A percentile compares a stretch with the other conserved stretches of the same genome.
Conservation (phyloP, 2,888 invertebrate species). For the Thymelicus lineola region DNA sequence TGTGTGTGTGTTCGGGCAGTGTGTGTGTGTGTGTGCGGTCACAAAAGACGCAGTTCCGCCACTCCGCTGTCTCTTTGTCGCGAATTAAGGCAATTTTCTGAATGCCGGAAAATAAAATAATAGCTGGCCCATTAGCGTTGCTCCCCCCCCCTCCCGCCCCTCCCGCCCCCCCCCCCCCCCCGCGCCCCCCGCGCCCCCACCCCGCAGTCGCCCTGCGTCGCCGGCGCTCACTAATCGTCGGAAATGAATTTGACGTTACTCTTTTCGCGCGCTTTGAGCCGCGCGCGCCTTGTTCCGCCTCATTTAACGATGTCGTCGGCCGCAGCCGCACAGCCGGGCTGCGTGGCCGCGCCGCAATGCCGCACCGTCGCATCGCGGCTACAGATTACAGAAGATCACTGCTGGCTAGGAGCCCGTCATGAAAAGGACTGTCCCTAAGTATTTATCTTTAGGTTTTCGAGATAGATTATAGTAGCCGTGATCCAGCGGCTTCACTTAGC, state of each 20-base stretch:
- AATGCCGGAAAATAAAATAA: constrained; percentile 80
- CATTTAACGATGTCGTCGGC: constrained; percentile 48
- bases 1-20: not conserved
- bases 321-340: constrained; percentile 41
- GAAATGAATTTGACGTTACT: constrained; percentile 61
- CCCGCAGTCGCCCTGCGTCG: constrained; percentile 52
- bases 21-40: constrained; percentile 5
- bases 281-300: constrained; percentile 53
- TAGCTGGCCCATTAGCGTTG: constrained; percentile 68
- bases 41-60: constrained; percentile 53
- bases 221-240: constrained; percentile 58
- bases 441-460: too few relatives aligned
- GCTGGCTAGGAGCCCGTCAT: too few relatives aligned
- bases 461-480: too few relatives aligned
- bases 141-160: constrained; percentile 33
- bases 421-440: too few relatives aligned
- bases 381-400: too few relatives aligned
- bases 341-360: constrained; percentile 27
- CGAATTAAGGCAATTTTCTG: constrained; percentile 72
- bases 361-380: constrained; percentile 17
- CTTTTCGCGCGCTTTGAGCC: constrained; percentile 53
- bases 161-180: constrained; percentile 22
- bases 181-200: constrained; percentile 32
- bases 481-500: too few relatives aligned
- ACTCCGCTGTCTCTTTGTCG: constrained; percentile 52